Percentiles rank a stretch among this genome's conserved stretches.
phyloP scores from a whole-genome alignment of 1,140 invertebrate species.

The Contarinia nasturtii region DNA sequence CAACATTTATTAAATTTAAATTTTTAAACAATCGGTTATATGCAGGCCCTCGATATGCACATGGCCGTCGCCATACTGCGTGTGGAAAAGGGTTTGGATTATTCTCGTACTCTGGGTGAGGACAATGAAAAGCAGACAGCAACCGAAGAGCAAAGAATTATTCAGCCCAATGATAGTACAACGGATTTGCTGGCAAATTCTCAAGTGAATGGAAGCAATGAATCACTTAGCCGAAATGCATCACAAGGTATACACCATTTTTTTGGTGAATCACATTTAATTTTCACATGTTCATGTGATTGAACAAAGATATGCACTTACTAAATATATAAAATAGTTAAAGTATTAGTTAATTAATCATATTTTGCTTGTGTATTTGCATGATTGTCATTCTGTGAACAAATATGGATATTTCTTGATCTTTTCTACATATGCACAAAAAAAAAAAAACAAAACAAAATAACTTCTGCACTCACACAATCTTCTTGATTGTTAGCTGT shows the following conservation, averaged over 20 bases:
- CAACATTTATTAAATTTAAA: too few relatives aligned
- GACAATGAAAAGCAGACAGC: slow-evolving; percentile 8
- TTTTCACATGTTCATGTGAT: neutral
- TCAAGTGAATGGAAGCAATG: slow-evolving; percentile 18
- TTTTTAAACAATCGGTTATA: too few relatives aligned
- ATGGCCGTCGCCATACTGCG: slow-evolving; percentile 75
- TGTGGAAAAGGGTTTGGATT: slow-evolving; percentile 63
- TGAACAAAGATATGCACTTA: neutral
- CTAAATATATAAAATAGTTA: neutral
- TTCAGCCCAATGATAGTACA: slow-evolving; percentile 21
- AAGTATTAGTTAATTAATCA: neutral
- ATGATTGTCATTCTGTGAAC: too few relatives aligned
- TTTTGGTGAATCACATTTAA: neutral
- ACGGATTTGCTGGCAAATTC: slow-evolving; percentile 13
- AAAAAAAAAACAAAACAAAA: too few relatives aligned
- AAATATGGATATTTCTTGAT: neutral
- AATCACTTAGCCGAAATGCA: slow-evolving; percentile 20
- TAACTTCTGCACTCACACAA: too few relatives aligned
- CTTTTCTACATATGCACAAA: neutral
- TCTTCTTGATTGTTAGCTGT: too few relatives aligned
- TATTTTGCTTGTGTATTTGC: too few relatives aligned
- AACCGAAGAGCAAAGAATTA: slow-evolving; percentile 9
- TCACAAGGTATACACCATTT: slow-evolving; percentile 19
- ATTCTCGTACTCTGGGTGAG: slow-evolving; percentile 37
- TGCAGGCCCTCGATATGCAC: slow-evolving; percentile 67